Percentiles rank a stretch among this genome's conserved stretches.
These are phyloP conservation scores for Caenorhabditis remanei DNA, from an alignment of 1,140 invertebrate species.

Conservation along the genomic window DNA sequence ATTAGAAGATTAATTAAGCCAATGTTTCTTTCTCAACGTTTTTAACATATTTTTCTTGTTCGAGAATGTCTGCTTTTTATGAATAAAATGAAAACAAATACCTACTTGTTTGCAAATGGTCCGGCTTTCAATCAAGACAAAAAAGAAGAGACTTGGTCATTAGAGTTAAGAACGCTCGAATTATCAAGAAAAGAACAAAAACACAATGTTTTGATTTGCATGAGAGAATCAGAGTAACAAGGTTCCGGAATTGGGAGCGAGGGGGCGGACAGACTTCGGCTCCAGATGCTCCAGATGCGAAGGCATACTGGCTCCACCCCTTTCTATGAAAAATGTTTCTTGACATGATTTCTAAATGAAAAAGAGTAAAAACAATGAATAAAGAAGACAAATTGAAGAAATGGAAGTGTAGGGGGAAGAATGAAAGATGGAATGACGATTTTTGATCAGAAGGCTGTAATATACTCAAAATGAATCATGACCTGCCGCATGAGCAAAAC, in stretches of 20 bases:
- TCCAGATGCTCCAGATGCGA: slow-evolving; percentile 42
- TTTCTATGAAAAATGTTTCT: slow-evolving; percentile 49
- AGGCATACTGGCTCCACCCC: neutral
- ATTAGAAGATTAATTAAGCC: slow-evolving; percentile 20
- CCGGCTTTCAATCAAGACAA: neutral
- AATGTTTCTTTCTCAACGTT: neutral
- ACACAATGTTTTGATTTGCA: slow-evolving; percentile 50
- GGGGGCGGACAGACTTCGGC: slow-evolving; percentile 32
- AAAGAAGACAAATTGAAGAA: neutral
- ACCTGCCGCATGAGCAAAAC: slow-evolving; percentile 25
- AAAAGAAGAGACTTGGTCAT: slow-evolving; percentile 10
- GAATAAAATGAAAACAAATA: slow-evolving; percentile 5
- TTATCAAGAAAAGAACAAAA: slow-evolving; percentile 48
- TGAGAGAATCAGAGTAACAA: slow-evolving; percentile 46
- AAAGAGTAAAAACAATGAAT: neutral
- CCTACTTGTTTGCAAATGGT: slow-evolving; percentile 28
- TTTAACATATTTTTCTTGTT: neutral
- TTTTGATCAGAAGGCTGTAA: slow-evolving; percentile 20
- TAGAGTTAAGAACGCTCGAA: slow-evolving; percentile 49
- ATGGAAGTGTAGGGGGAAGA: too few relatives aligned
- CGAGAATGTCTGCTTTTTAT: neutral
- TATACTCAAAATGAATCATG: slow-evolving; percentile 27
- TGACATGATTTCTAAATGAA: neutral
- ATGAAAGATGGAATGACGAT: neutral
- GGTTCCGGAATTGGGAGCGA: slow-evolving; percentile 43